Conservation (phyloP, 2,113 vertebrate genomes). For the Aepyceros melampus region DNA sequence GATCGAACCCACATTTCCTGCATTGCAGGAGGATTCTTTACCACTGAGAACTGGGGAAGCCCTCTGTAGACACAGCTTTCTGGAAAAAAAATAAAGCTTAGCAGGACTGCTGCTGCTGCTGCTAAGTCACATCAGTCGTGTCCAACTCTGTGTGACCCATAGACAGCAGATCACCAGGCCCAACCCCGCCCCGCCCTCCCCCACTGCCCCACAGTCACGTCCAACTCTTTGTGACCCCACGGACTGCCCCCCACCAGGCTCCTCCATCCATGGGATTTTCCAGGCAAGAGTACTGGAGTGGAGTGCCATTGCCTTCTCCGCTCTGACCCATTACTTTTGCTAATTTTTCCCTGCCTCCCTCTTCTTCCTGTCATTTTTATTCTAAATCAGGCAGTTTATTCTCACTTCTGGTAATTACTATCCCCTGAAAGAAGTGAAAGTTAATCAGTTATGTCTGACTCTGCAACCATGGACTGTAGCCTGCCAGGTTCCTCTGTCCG, state of each 20-base stretch:
- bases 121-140: too few relatives aligned
- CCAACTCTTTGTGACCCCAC: fast-evolving
- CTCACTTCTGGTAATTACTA: neutral
- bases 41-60: neutral
- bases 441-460: neutral
- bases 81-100: neutral
- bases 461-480: neutral
- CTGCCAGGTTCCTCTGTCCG: neutral
- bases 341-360: neutral
- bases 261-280: too few relatives aligned
- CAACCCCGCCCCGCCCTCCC: too few relatives aligned
- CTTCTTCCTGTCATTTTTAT: neutral
- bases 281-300: too few relatives aligned
- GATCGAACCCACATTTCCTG: neutral
- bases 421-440: neutral
- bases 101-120: too few relatives aligned
- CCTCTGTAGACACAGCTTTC: neutral
- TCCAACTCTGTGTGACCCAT: too few relatives aligned
- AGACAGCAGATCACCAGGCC: too few relatives aligned
- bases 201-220: too few relatives aligned
- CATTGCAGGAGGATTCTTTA: neutral
- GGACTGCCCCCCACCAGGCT: too few relatives aligned
- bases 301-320: too few relatives aligned
- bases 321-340: neutral
- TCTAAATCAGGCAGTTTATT: neutral